Evolutionary conservation across 2,113 vertebrate genomes (phyloP).

Genomic region (Ammospiza caudacuta): DNA sequence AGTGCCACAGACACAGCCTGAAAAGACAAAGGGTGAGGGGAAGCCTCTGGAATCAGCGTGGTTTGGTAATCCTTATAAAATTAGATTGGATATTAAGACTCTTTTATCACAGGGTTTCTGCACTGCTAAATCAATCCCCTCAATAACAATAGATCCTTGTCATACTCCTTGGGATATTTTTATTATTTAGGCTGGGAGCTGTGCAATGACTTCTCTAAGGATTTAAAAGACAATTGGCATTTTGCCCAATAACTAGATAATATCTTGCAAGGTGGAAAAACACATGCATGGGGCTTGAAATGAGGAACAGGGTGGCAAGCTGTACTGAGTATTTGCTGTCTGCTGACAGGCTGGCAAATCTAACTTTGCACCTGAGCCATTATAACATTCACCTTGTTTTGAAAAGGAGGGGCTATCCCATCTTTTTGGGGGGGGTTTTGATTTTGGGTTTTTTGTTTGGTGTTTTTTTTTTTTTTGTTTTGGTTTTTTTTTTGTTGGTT

Average conservation of each 20-base stretch:
- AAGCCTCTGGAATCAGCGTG: neutral
- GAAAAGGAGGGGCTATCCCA: neutral
- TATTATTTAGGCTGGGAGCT: conserved; percentile 35
- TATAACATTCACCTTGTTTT: neutral
- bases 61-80: conserved; percentile 61
- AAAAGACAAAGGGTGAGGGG: neutral
- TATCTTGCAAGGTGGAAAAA: neutral
- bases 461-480: too few species aligned
- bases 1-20: conserved; percentile 9
- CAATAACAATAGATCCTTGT: conserved; percentile 46
- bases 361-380: neutral
- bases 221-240: conserved; percentile 16
- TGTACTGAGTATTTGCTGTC: neutral
- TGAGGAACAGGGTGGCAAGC: neutral
- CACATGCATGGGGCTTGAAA: neutral
- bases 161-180: conserved; percentile 40
- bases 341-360: neutral
- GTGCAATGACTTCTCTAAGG: conserved; percentile 1
- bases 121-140: neutral
- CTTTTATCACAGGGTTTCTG: neutral
- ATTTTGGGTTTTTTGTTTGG: too few species aligned
- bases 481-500: neutral
- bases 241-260: neutral
- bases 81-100: conserved; percentile 55
- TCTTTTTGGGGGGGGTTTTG: too few species aligned